phyloP scores from a whole-genome alignment of 2,888 invertebrate species.

The Alloplasta piceator region DNA sequence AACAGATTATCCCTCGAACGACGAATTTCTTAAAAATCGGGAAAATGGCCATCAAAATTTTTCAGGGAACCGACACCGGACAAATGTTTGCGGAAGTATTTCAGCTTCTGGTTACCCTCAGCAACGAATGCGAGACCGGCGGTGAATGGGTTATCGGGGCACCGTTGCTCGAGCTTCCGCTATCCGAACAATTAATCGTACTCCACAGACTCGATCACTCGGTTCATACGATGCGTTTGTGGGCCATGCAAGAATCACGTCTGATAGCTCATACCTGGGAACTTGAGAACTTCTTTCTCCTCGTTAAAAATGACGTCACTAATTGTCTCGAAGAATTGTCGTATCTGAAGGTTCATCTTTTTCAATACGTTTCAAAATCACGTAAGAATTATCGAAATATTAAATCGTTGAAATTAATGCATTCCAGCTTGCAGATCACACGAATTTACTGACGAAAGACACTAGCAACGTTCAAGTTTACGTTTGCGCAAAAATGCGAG shows the following conservation, averaged over 20 bases:
- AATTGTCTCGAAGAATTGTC: slow-evolving; percentile 80
- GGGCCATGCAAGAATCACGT: slow-evolving; percentile 90
- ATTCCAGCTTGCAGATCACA: slow-evolving; percentile 87
- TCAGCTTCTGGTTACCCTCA: slow-evolving; percentile 88
- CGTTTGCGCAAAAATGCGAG: slow-evolving; percentile 92
- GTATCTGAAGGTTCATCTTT: slow-evolving; percentile 77
- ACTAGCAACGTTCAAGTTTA: slow-evolving; percentile 89
- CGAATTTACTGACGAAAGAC: slow-evolving; percentile 85
- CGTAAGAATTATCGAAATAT: background rate
- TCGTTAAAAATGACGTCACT: slow-evolving; percentile 81
- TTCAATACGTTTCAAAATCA: slow-evolving; percentile 70
- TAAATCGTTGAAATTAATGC: slow-evolving; percentile 8
- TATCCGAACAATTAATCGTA: slow-evolving; percentile 93
- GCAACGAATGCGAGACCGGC: slow-evolving; percentile 90
- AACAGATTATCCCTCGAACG: too few relatives aligned
- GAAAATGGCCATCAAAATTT: slow-evolving; percentile 46
- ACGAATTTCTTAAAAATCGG: too few relatives aligned
- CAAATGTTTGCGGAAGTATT: slow-evolving; percentile 87
- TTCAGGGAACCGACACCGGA: slow-evolving; percentile 86
- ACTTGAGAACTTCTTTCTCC: slow-evolving; percentile 88
- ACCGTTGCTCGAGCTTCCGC: slow-evolving; percentile 90
- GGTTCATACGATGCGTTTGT: slow-evolving; percentile 90
- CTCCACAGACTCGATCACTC: slow-evolving; percentile 91
- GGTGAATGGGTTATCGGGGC: slow-evolving; percentile 89
- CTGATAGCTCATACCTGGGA: slow-evolving; percentile 90